Evolutionary conservation across 1,140 invertebrate species (phyloP).

Genomic region (Alviniconcha marisindica): DNA sequence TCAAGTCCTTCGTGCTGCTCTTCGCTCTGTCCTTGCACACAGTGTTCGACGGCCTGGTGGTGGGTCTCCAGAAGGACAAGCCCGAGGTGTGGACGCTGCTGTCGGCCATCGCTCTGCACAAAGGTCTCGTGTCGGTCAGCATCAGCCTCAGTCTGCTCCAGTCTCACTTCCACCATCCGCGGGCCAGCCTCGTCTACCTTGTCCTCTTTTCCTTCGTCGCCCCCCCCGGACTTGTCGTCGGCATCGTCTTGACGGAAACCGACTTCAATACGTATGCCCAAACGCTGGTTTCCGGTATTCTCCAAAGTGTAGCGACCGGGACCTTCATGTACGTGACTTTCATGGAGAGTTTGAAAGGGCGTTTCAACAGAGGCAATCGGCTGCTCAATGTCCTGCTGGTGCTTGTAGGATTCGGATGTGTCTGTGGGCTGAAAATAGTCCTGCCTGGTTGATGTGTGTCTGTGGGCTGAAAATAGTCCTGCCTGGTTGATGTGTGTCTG

Average conservation of each 20-base stretch:
- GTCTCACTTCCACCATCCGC: conserved; percentile 77
- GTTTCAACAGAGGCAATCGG: conserved; percentile 52
- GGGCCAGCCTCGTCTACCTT: conserved; percentile 58
- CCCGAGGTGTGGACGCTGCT: conserved; percentile 83
- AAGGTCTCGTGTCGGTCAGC: conserved; percentile 87
- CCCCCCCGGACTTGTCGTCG: conserved; percentile 81
- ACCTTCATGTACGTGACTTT: conserved; percentile 94
- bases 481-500: no score
- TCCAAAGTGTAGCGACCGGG: conserved; percentile 87
- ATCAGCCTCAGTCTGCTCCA: conserved; percentile 82
- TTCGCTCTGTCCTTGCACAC: conserved; percentile 55
- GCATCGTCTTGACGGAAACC: conserved; percentile 75
- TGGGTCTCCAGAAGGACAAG: conserved; percentile 65
- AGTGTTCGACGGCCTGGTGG: conserved; percentile 57
- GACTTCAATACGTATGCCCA: conserved; percentile 45
- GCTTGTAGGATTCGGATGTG: conserved; percentile 38
- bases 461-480: no score
- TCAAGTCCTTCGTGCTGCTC: conserved; percentile 58
- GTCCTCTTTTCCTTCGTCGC: conserved; percentile 82
- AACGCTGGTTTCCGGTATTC: conserved; percentile 73
- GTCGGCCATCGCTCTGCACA: conserved; percentile 80
- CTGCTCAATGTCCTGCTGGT: conserved; percentile 40
- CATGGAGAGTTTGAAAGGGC: conserved; percentile 87
- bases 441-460: background rate
- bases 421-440: background rate